A percentile compares a stretch with the other conserved stretches of the same genome.
Conservation (phyloP, 1,140 invertebrate species). For the Pomacea maculata region DNA sequence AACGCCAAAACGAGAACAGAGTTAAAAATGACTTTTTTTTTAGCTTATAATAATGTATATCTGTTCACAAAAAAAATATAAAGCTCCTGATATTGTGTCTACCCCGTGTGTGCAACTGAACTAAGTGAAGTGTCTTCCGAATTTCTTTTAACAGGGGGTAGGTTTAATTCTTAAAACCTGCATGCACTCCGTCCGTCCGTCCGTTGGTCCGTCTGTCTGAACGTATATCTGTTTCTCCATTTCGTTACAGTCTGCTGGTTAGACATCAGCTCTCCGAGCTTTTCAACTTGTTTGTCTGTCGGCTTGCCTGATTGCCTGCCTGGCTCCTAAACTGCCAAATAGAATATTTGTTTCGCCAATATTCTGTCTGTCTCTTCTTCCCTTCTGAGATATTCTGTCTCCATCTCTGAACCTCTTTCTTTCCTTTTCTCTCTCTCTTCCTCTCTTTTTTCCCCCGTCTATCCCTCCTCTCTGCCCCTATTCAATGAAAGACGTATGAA, state of each 20-base stretch:
- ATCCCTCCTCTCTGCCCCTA: neutral
- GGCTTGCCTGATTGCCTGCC: neutral
- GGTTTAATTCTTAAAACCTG: neutral
- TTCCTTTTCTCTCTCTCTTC: conserved; percentile 9
- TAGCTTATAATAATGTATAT: neutral
- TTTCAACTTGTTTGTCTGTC: neutral
- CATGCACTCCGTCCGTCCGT: neutral
- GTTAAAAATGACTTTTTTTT: no score
- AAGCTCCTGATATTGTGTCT: neutral
- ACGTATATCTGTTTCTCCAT: no score
- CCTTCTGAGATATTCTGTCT: neutral
- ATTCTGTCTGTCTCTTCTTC: neutral
- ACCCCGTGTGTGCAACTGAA: neutral
- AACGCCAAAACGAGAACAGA: no score
- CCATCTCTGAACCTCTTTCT: neutral
- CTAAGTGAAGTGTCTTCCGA: neutral
- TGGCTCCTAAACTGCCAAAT: neutral
- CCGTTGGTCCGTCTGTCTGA: neutral
- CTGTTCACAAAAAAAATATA: neutral
- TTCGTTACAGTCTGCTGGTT: no score
- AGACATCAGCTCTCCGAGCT: neutral
- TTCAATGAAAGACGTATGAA: no score
- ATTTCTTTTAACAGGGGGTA: neutral
- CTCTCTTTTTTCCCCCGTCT: conserved; percentile 9
- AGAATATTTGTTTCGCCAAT: neutral